Base-by-base conservation (phyloP, 2,113 vertebrate species). In the Guaruba guarouba region DNA sequence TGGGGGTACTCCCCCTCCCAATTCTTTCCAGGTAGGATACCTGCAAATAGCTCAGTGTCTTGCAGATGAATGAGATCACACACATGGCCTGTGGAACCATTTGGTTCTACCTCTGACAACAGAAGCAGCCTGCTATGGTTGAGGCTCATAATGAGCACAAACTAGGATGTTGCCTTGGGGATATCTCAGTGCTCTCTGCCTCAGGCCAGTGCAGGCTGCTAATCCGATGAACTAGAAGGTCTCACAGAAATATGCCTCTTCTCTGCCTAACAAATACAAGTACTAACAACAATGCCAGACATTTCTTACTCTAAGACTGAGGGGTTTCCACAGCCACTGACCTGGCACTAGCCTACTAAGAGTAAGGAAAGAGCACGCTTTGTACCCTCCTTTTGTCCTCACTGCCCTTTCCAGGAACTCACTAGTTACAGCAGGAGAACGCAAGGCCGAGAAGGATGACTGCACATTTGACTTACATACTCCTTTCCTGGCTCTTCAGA, bases 171-270 rank as follows among this genome's bases (percentile, higher is more conserved):
- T n/a, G 20, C 24, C 41, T 14, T 44, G 55, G 37, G 75, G 5
- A 31, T 17, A 17, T 22, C 37, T 78, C 41, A 17, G 44, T 12
- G 17, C 41, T 63, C 31, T 82, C 2, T 0, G 13, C 29, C 17
- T 66, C 19, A 3, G 25, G 9, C 15, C 15, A 20, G 13, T 2
- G 0, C 0, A 0, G 11, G 5, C 1, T 61, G 8, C 35, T 23
- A 79, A 85, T 46, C 11, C 43, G 11, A 79, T 51, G 19, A 79
- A 71, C 31, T 75, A 59, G 18, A 41, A 43, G 11, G 9, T 64
- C 23, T 85, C 44, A 67, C 25, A 85, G 51, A 88, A 61, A 61
- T 25, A 48, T 4, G 5, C 7, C 33, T 71, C 4, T 23, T 79
- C 24, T 64, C 52, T 82, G 10, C 52, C 25, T 52, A 61, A 66